These are phyloP conservation scores for Plectrocnemia conspersa DNA, from an alignment of 1,140 invertebrate genomes.

Conservation along the genomic window DNA sequence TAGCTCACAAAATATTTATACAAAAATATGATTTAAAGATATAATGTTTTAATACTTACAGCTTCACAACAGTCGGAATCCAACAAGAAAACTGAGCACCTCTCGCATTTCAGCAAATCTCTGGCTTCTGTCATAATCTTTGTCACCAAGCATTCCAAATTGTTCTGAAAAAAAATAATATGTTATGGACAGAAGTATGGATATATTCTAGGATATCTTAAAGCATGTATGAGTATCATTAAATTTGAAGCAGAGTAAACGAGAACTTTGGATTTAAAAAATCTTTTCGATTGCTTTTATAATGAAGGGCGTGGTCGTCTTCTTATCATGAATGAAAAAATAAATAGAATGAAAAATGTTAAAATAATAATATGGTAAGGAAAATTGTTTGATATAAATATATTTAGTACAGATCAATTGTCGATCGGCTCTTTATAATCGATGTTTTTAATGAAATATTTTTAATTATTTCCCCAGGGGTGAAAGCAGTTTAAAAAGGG, in stretches of 20 bases:
- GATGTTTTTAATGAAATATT: too few relatives aligned
- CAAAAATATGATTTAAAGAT: too few relatives aligned
- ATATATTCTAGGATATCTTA: slow-evolving; percentile 10
- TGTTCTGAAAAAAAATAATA: slow-evolving; percentile 62
- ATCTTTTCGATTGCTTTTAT: slow-evolving; percentile 27
- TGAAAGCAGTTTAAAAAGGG: too few relatives aligned
- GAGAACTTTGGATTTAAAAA: slow-evolving; percentile 14
- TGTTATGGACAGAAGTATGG: not conserved
- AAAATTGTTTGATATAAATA: too few relatives aligned
- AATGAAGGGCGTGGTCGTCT: slow-evolving; percentile 4
- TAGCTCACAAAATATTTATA: too few relatives aligned
- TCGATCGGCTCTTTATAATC: too few relatives aligned
- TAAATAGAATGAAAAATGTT: too few relatives aligned
- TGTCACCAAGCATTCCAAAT: slow-evolving; percentile 86
- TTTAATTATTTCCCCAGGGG: too few relatives aligned
- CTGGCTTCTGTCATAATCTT: slow-evolving; percentile 96
- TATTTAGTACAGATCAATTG: too few relatives aligned
- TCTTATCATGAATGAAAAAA: too few relatives aligned
- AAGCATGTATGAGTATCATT: slow-evolving; percentile 6
- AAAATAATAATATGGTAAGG: too few relatives aligned
- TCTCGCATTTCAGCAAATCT: slow-evolving; percentile 86
- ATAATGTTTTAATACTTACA: slow-evolving; percentile 56
- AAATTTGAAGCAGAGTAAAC: slow-evolving; percentile 16
- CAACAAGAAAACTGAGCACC: slow-evolving; percentile 84
- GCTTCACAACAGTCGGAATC: slow-evolving; percentile 82